Conservation (phyloP, 37 sponge, comb jelly and placozoan species). For the Aphrocallistes beatrix region DNA sequence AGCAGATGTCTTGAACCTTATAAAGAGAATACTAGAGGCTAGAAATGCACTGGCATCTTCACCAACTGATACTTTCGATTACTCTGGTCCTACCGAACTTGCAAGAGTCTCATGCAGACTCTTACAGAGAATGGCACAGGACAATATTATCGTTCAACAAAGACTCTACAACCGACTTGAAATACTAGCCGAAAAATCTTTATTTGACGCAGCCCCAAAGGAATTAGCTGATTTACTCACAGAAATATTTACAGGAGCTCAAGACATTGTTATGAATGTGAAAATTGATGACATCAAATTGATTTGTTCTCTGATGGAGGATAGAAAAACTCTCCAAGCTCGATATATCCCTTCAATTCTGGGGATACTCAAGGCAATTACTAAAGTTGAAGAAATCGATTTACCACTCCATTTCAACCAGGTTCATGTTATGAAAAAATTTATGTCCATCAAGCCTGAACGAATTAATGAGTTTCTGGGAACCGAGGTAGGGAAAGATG, state of each 20-base stretch:
- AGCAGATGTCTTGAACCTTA: background rate
- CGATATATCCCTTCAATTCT: background rate
- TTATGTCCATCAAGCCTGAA: background rate
- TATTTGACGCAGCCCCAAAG: background rate
- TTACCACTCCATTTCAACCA: slow-evolving; percentile 51
- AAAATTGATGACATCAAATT: background rate
- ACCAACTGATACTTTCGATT: background rate
- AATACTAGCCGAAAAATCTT: background rate
- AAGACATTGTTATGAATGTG: background rate
- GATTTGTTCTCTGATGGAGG: background rate
- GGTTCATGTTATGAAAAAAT: slow-evolving; percentile 32
- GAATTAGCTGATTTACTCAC: background rate
- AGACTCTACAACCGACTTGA: background rate
- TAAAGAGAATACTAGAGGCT: background rate
- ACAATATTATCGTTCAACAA: background rate
- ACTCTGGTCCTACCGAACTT: background rate
- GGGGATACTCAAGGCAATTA: background rate
- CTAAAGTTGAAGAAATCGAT: slow-evolving; percentile 42
- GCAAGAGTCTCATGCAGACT: background rate
- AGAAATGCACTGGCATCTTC: background rate
- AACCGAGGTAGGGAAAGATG: background rate
- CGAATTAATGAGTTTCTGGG: background rate
- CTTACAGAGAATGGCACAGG: background rate
- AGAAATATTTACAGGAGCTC: background rate
- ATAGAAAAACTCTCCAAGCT: background rate